A percentile compares a stretch with the other conserved stretches of the same genome.
These are phyloP conservation scores for Ochropleura leucogaster DNA, from an alignment of 2,888 invertebrate species.

Conservation along the genomic window DNA sequence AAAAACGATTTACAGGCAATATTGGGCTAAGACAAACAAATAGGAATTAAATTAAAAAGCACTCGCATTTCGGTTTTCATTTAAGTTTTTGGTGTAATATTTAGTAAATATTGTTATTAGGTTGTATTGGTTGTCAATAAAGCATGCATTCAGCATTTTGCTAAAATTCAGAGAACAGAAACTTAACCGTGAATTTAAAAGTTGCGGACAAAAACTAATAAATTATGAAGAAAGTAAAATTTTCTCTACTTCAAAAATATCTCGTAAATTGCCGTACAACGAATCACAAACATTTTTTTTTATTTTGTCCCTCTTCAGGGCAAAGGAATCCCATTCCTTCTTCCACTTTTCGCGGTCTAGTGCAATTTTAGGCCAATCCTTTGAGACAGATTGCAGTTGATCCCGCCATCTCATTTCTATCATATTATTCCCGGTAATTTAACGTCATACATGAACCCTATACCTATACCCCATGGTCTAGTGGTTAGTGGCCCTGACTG, in stretches of 20 bases:
- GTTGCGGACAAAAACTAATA: not conserved
- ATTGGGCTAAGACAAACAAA: constrained; percentile 1
- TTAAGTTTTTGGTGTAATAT: not conserved
- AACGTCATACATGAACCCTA: not conserved
- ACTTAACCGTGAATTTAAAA: not conserved
- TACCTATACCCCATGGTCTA: too few species aligned
- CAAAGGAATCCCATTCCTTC: too few species aligned
- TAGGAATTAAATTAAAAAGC: not conserved
- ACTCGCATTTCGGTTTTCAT: too few species aligned
- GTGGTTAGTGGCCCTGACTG: too few species aligned
- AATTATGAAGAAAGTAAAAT: not conserved
- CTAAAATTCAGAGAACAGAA: not conserved
- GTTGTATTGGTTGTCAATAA: not conserved
- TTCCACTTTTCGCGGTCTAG: too few species aligned
- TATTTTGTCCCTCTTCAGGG: too few species aligned
- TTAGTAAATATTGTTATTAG: not conserved
- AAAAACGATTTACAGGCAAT: not conserved
- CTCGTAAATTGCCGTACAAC: not conserved
- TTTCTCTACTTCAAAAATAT: not conserved
- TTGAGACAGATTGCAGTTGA: too few species aligned
- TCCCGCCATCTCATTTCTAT: too few species aligned
- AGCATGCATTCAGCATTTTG: not conserved
- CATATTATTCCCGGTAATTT: not conserved
- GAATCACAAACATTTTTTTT: not conserved
- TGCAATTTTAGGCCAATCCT: too few species aligned